Conservation (phyloP, 1,140 invertebrate genomes). For the Laupala kohalensis region DNA sequence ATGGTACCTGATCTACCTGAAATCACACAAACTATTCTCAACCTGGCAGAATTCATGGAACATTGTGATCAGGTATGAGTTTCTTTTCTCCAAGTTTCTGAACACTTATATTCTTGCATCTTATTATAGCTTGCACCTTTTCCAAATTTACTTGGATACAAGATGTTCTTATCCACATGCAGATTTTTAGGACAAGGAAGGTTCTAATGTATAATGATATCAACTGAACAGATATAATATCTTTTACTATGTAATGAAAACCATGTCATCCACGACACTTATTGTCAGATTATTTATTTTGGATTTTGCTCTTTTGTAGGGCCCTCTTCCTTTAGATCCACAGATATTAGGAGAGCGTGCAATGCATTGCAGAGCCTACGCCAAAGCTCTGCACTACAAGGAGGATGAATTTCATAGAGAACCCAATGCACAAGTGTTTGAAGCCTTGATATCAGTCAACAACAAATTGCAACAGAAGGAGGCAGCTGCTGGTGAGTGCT, state of each 20-base stretch:
- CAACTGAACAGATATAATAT: too few relatives aligned
- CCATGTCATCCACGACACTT: too few relatives aligned
- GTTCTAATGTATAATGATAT: too few relatives aligned
- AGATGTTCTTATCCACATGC: too few relatives aligned
- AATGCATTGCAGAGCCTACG: conserved; percentile 71
- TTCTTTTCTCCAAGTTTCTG: not conserved
- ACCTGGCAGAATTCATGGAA: conserved; percentile 98
- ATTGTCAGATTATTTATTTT: too few relatives aligned
- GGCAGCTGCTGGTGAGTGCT: conserved; percentile 65
- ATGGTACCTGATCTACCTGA: conserved; percentile 89
- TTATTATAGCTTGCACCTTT: not conserved
- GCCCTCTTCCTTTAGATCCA: conserved; percentile 79
- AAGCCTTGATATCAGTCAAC: conserved; percentile 92
- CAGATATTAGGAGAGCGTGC: conserved; percentile 68
- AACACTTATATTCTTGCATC: not conserved
- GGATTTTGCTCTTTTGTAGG: conserved; percentile 30
- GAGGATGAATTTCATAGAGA: conserved; percentile 84
- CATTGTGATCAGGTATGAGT: conserved; percentile 78
- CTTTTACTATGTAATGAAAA: too few relatives aligned
- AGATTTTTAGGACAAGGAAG: too few relatives aligned
- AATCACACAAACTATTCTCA: conserved; percentile 93
- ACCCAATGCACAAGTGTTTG: conserved; percentile 70
- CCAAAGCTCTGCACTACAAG: conserved; percentile 91
- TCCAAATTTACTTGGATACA: too few relatives aligned
- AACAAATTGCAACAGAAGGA: conserved; percentile 98